Conservation (phyloP, 2,797 vertebrate species). For the Eptatretus atami region DNA sequence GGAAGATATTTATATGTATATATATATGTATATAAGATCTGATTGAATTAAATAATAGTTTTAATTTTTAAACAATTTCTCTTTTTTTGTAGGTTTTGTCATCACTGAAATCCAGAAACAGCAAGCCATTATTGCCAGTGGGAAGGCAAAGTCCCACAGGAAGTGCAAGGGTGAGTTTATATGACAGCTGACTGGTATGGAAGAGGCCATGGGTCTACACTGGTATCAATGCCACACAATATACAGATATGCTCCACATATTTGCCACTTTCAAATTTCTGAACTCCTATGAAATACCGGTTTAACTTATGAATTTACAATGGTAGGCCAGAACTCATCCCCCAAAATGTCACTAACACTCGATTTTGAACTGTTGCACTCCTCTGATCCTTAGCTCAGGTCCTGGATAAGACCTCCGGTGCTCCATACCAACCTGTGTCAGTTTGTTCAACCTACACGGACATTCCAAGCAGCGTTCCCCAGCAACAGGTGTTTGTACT, state of each 20-base stretch:
- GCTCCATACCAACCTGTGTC: no score
- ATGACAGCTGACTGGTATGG: neutral
- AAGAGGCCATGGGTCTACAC: neutral
- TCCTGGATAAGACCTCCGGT: no score
- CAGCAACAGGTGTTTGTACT: constrained; percentile 73
- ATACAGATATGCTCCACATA: neutral
- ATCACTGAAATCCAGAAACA: constrained; percentile 74
- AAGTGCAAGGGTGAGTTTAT: constrained; percentile 47
- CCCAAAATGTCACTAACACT: no score
- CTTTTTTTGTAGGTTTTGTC: constrained; percentile 28
- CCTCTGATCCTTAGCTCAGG: no score
- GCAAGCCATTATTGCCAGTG: constrained; percentile 72
- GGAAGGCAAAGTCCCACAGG: constrained; percentile 30
- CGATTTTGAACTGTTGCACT: no score
- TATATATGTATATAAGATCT: neutral
- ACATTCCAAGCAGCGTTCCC: constrained; percentile 30
- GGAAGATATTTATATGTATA: no score
- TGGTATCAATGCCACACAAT: neutral
- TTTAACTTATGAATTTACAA: no score
- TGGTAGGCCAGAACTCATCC: no score
- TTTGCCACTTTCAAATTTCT: neutral
- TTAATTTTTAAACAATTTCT: neutral
- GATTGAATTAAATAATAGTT: neutral
- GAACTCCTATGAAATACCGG: neutral
- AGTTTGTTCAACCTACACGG: constrained; percentile 25